Evolutionary conservation across 2,113 vertebrate species (phyloP), one percentile per base, ranked within the genome.

Genomic region (Zosterops japonicus): DNA sequence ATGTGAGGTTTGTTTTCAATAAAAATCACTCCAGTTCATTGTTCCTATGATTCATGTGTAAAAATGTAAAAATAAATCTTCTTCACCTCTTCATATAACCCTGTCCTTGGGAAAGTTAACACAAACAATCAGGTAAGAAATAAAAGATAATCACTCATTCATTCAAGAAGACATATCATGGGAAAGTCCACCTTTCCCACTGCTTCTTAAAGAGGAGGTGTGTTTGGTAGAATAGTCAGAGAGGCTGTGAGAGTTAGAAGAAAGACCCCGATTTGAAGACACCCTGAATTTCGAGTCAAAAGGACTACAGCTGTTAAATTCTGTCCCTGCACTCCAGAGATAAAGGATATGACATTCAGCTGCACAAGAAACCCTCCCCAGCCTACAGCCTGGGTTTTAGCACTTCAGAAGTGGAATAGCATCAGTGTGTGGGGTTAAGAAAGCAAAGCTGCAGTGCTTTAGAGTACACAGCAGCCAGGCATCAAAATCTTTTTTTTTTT

Each of bases 11-110:
- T 88, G 8, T 80, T 93, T 88, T 90, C 47, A 76, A 63, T 33
- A 88, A 89, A 85, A 87, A 67, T n/a, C 10, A 44, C 7, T 83
- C 8, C 35, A 39, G 33, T 50, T 91, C 69, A 87, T 84, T 83
- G 23, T 83, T 96, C 50, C 35, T 83, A 56, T 50, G 35, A 69
- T 56, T 91, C 21, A 79, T 29, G 22, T 63, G 64, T 61, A 56
- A 91, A 90, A 89, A 71, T 63, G 64, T 61, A 56, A 91, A 90
- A 89, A 71, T 41, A 78, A 84, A 79, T 72, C 12, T 75, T 84
- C 61, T 36, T 89, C 61, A 57, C 25, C 7, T 84, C 52, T 79
- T 89, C 46, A 57, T 9, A 11, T 81, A 84, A 68, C 64, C 27
- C n/a, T n/a, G 5, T 84, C 22, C 49, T 60, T 72, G 46, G 57